phyloP scores from a whole-genome alignment of 2,113 vertebrate species.

The Stercorarius parasiticus region DNA sequence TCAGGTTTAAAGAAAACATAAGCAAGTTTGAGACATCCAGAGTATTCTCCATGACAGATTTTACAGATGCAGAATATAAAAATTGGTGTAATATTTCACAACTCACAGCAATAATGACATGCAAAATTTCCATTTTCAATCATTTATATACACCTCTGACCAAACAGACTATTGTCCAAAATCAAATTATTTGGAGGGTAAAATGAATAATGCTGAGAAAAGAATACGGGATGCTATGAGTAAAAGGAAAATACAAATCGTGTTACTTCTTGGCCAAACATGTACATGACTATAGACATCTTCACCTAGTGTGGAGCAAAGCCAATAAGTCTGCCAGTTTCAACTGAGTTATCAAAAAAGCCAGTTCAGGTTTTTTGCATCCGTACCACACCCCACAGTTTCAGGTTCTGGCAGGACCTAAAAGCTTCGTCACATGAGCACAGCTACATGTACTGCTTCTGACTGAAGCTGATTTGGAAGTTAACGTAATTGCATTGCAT shows the following conservation, averaged over 20 bases:
- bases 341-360: neutral
- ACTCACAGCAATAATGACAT: neutral
- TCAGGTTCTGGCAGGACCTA: neutral
- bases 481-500: rapidly evolving
- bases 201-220: neutral
- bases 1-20: neutral
- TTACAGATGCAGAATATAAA: neutral
- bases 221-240: neutral
- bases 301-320: neutral
- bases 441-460: neutral
- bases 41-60: neutral
- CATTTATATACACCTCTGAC: neutral
- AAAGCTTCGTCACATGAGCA: neutral
- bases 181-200: neutral
- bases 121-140: neutral
- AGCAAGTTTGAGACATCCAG: neutral
- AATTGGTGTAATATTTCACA: neutral
- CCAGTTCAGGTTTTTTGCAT: neutral
- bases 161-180: neutral
- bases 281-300: neutral
- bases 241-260: neutral
- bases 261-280: neutral
- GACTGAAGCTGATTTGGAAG: neutral
- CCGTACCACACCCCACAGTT: neutral
- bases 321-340: neutral